A percentile compares a stretch with the other conserved stretches of the same genome.
Evolutionary conservation across 92 coral and sea anemone species (phyloP).

Genomic region (Actinostola sp.): DNA sequence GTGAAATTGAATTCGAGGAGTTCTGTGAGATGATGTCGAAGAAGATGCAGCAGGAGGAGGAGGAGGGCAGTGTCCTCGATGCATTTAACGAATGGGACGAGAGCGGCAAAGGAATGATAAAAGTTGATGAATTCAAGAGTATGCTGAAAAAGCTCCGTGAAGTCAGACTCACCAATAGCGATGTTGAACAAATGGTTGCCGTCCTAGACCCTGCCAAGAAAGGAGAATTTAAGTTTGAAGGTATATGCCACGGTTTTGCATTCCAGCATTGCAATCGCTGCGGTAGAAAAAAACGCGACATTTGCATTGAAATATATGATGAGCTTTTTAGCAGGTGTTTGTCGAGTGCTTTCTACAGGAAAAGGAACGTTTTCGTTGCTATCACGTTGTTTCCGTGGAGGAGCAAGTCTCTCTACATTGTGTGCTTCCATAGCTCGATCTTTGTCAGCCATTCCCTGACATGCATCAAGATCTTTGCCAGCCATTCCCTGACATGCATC

Average conservation of each 20-base stretch:
- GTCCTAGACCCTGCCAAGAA: slow-evolving; percentile 44
- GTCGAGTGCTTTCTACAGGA: too few relatives aligned
- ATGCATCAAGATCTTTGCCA: background rate
- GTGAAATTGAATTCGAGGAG: slow-evolving; percentile 92
- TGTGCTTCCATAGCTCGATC: too few relatives aligned
- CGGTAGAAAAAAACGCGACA: too few relatives aligned
- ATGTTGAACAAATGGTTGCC: slow-evolving; percentile 50
- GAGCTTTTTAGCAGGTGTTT: too few relatives aligned
- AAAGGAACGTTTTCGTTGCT: too few relatives aligned
- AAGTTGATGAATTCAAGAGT: slow-evolving; percentile 51
- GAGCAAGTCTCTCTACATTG: too few relatives aligned
- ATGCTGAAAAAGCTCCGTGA: slow-evolving; percentile 48
- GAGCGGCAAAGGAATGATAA: slow-evolving; percentile 56
- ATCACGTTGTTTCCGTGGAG: too few relatives aligned
- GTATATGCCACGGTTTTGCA: too few relatives aligned
- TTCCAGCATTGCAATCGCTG: too few relatives aligned
- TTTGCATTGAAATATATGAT: too few relatives aligned
- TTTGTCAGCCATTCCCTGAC: too few relatives aligned
- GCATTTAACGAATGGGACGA: slow-evolving; percentile 81
- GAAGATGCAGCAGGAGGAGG: slow-evolving; percentile 82
- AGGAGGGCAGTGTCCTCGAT: slow-evolving; percentile 70
- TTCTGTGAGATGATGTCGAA: slow-evolving; percentile 86
- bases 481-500: background rate
- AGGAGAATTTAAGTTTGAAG: slow-evolving; percentile 63
- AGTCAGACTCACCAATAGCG: slow-evolving; percentile 52